phyloP scores from a whole-genome alignment of 2,888 invertebrate species.

The Cryptus viduatorius region DNA sequence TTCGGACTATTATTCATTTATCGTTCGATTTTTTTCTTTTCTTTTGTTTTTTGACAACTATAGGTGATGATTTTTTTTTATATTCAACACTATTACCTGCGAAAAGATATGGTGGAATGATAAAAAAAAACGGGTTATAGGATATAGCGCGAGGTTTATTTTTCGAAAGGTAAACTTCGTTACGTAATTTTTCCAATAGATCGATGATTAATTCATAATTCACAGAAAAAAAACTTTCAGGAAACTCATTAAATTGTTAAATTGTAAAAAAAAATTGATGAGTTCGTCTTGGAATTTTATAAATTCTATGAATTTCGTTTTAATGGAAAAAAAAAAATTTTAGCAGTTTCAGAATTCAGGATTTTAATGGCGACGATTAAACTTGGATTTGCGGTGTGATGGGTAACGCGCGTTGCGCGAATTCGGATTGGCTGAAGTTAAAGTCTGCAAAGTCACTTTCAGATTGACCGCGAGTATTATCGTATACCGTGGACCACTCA shows the following conservation, averaged over 20 bases:
- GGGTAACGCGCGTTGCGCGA: not conserved
- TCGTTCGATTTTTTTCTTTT: conserved; percentile 24
- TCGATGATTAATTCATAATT: no score
- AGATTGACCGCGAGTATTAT: not conserved
- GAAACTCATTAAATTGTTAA: no score
- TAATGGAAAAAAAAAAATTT: no score
- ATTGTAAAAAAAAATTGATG: no score
- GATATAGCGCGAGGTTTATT: no score
- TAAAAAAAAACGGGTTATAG: no score
- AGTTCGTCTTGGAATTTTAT: not conserved
- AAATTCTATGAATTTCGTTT: not conserved
- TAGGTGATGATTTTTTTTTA: not conserved
- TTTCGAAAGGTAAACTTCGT: no score
- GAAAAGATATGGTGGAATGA: not conserved
- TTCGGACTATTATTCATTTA: conserved; percentile 33
- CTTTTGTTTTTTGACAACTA: not conserved
- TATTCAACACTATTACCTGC: not conserved
- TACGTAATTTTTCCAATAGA: no score
- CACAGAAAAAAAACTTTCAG: no score
- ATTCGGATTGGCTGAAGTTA: not conserved
- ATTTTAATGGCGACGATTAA: not conserved
- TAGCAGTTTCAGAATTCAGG: not conserved
- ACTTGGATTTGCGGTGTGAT: not conserved
- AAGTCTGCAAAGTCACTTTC: conserved; percentile 13
- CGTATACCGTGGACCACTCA: not conserved